phyloP scores from a whole-genome alignment of 2,888 invertebrate genomes.

The Acanthoscelides obtectus region DNA sequence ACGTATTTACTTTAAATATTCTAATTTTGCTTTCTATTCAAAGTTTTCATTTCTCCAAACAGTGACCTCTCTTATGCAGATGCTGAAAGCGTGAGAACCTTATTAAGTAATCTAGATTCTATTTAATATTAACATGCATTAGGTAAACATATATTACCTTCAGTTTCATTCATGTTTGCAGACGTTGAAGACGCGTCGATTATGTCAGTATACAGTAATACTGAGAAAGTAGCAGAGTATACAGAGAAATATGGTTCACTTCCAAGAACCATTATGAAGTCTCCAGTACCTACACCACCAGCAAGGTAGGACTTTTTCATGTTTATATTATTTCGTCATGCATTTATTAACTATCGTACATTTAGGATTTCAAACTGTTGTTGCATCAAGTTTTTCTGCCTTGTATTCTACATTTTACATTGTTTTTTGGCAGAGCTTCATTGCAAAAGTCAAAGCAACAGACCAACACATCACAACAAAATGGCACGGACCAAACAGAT shows the following conservation, averaged over 20 bases:
- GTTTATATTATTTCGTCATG: no score
- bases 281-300: slow-evolving; percentile 16
- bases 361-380: no score
- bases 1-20: no score
- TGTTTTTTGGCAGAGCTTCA: background rate
- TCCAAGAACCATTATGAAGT: slow-evolving; percentile 37
- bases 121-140: background rate
- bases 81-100: background rate
- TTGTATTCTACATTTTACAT: no score
- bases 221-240: slow-evolving; percentile 58
- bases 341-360: no score
- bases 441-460: background rate
- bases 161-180: slow-evolving; percentile 16
- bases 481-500: background rate
- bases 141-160: background rate
- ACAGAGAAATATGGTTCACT: slow-evolving; percentile 52
- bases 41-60: background rate
- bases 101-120: background rate
- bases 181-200: slow-evolving; percentile 39
- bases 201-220: slow-evolving; percentile 42
- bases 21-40: background rate
- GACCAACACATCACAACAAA: background rate
- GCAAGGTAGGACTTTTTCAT: slow-evolving; percentile 24
- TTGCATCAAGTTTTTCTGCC: no score
- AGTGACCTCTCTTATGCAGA: background rate